Evolutionary conservation across 2,113 vertebrate genomes (phyloP).

Genomic region (Chelonoidis abingdonii): DNA sequence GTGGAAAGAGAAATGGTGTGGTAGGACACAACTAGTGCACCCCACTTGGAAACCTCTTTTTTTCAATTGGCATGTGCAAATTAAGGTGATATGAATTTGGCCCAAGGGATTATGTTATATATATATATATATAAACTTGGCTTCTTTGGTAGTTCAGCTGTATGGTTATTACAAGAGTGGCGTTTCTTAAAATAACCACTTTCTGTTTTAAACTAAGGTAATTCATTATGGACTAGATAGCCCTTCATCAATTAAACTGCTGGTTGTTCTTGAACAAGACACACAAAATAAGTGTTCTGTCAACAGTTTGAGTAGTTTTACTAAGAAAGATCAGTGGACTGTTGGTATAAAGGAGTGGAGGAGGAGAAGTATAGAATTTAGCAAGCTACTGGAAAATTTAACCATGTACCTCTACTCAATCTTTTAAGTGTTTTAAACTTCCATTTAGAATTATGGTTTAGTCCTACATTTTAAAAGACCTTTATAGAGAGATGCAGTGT

Average conservation of each 20-base stretch:
- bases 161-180: neutral
- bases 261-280: neutral
- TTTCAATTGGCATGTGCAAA: too few species aligned
- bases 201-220: neutral
- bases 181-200: neutral
- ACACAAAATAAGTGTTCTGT: neutral
- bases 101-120: neutral
- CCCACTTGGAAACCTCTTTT: too few species aligned
- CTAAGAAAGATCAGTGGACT: neutral
- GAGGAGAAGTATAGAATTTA: too few species aligned
- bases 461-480: neutral
- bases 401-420: neutral
- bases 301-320: neutral
- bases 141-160: neutral
- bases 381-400: neutral
- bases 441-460: neutral
- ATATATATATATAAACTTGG: neutral
- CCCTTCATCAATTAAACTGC: neutral
- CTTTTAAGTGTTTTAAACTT: neutral
- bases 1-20: too few species aligned
- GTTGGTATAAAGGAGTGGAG: neutral
- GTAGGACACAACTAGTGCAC: too few species aligned
- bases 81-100: neutral
- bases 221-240: neutral
- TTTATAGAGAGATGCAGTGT: neutral